Base-by-base conservation (phyloP, 2,797 vertebrate genomes). In the Miichthys miiuy region DNA sequence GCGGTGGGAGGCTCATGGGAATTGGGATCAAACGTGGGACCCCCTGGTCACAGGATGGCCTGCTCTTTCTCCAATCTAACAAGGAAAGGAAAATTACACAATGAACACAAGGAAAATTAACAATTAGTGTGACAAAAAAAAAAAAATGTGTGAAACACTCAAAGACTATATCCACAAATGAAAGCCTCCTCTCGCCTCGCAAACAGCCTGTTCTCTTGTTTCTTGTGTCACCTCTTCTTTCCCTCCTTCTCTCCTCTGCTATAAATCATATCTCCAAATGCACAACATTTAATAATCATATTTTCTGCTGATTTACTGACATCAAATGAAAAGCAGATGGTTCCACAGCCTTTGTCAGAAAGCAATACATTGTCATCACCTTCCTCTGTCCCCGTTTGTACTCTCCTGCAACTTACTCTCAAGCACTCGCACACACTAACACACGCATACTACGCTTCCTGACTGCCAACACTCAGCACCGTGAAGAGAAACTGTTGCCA, bases 401-500 rank as follows among this genome's bases (percentile, higher is more conserved):
- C 21, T 67, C 61, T 12, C 30, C 55, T 71, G 16, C 2, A 62
- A 82, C 30, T 65, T 61, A 68, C n/a, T 38, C 48, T 41, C 2
- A 38, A 62, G 1, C 58, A 56, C 81, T n/a, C 27, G 63, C 25
- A 61, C 38, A 42, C 48, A 64, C 42, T 27, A 60, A 61, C 67
- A 74, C 68, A 30, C 7, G 54, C 74, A 55, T 72, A 64, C 57
- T 25, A 27, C 7, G 4, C 54, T 80, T 52, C 42, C 61, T 64
- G 67, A 68, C 44, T 67, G 68, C 87, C 82, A 80, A 84, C 79
- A 57, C 75, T 67, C 30, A 78, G 20, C 50, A 54, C 74, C 61
- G 34, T 38, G 50, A 81, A 79, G 62, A 77, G 66, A 83, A 78
- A 21, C 80, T 51, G 90, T 92, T 91, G 81, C 87, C 85, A 91